Conservation (phyloP, 2,888 invertebrate species). For the Tuberolachnus salignus region DNA sequence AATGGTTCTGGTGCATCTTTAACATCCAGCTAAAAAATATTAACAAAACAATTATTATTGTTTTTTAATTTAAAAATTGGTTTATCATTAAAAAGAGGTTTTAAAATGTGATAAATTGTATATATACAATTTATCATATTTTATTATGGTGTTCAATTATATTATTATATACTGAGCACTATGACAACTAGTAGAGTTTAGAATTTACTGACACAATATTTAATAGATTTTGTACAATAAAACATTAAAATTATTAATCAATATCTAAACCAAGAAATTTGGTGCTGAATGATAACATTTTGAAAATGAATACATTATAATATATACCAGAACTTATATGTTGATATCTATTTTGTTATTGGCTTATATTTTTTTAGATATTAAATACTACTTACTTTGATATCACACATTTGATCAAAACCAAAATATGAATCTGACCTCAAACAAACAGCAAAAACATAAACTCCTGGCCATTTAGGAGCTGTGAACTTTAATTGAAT, state of each 20-base stretch:
- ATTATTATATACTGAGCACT: neutral
- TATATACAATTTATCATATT: no score
- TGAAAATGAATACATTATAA: neutral
- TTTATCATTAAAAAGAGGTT: no score
- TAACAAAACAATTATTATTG: neutral
- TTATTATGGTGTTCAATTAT: no score
- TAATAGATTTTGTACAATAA: no score
- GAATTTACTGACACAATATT: no score
- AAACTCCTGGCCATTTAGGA: constrained; percentile 89
- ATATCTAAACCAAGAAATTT: no score
- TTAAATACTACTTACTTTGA: constrained; percentile 70
- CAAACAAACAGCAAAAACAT: constrained; percentile 90
- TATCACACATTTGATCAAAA: constrained; percentile 92
- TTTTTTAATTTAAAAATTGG: no score
- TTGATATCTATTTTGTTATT: neutral
- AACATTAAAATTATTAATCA: no score
- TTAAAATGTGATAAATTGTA: no score
- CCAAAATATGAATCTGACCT: constrained; percentile 97
- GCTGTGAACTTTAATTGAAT: constrained; percentile 96
- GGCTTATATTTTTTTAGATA: constrained; percentile 5
- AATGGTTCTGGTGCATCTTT: constrained; percentile 92
- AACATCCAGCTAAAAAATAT: constrained; percentile 77
- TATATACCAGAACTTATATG: no score
- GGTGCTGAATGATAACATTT: no score
- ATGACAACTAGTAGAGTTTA: no score